Evolutionary conservation across 1,140 invertebrate genomes (phyloP).

Genomic region (fruit fly (Drosophila melanogaster)): Release_6_plus_ISO1_MT NT_033777.3:6789501-6790000

Average conservation of each 20-base stretch:
- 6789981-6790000: constrained; percentile 56
- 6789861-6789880: too few species aligned
- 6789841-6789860: too few species aligned
- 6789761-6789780: neutral
- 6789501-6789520: constrained; percentile 55
- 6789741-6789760: constrained; percentile 1
- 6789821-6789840: too few species aligned
- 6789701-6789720: constrained; percentile 41
- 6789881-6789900: too few species aligned
- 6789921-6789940: constrained; percentile 3
- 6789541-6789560: constrained; percentile 15
- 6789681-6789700: constrained; percentile 58
- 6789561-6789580: constrained; percentile 13
- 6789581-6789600: constrained; percentile 31
- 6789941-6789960: constrained; percentile 18
- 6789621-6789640: constrained; percentile 1
- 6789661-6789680: constrained; percentile 36
- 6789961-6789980: constrained; percentile 22
- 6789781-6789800: too few species aligned
- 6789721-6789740: constrained; percentile 15
- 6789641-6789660: constrained; percentile 2
- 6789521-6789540: constrained; percentile 16
- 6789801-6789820: too few species aligned
- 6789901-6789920: neutral
- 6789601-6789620: constrained; percentile 7